Percentiles rank a stretch among this genome's conserved stretches.
These are phyloP conservation scores for Caradrina clavipalpis DNA, from an alignment of 2,888 invertebrate genomes.

Conservation along the genomic window DNA sequence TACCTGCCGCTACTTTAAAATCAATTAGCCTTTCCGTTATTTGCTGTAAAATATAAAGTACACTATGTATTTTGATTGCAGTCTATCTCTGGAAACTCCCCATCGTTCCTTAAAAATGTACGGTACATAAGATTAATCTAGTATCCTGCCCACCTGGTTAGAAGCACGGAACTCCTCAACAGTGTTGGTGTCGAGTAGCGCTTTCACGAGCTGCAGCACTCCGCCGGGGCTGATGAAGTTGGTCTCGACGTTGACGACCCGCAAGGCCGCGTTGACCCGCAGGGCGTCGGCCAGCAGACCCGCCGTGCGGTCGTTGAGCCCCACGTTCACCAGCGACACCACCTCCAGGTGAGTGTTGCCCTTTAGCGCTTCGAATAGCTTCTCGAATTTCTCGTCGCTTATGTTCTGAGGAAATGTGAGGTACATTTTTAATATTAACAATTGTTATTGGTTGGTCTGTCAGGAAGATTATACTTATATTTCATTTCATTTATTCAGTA, in stretches of 20 bases:
- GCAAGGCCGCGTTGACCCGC: constrained; percentile 94
- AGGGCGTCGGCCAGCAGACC: constrained; percentile 95
- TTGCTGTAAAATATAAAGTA: too few relatives aligned
- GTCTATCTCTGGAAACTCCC: too few relatives aligned
- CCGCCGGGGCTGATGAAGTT: constrained; percentile 98
- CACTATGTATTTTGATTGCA: too few relatives aligned
- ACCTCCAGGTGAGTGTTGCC: constrained; percentile 98
- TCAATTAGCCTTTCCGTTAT: too few relatives aligned
- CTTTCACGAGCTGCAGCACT: constrained; percentile 96
- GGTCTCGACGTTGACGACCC: constrained; percentile 98
- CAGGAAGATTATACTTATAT: too few relatives aligned
- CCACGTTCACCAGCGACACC: constrained; percentile 98
- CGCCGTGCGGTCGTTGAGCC: constrained; percentile 97
- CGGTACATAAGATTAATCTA: too few relatives aligned
- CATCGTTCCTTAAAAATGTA: too few relatives aligned
- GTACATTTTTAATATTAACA: too few relatives aligned
- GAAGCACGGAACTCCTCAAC: constrained; percentile 99
- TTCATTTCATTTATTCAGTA: too few relatives aligned
- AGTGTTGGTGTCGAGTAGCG: constrained; percentile 96
- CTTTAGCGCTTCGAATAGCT: constrained; percentile 96
- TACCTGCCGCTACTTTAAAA: too few relatives aligned
- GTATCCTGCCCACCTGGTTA: constrained; percentile 94
- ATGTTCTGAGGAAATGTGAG: constrained; percentile 93
- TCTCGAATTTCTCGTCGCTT: constrained; percentile 98
- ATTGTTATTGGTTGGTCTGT: too few relatives aligned